Base-by-base conservation (phyloP, 2,113 vertebrate genomes). In the Ancistrus triradiatus region DNA sequence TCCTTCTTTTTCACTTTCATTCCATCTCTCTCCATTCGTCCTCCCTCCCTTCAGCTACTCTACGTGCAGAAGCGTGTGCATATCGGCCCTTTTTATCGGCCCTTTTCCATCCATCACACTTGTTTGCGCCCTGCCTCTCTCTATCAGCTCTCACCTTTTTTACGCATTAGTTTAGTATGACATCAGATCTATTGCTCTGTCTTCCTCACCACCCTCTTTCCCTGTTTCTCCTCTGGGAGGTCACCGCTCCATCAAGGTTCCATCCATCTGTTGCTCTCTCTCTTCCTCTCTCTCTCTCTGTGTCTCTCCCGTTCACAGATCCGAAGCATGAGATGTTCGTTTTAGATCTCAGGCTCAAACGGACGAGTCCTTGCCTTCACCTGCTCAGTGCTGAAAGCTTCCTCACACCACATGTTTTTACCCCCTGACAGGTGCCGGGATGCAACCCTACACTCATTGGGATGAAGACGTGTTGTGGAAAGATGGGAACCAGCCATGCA, bases 381-480 rank as follows among this genome's bases (percentile, higher is more conserved):
- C 43, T 69, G 66, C 60, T 40, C 56, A 46, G 52, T 1, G 52
- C 63, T 66, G 63, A 66, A 63, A 73, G 67, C 71, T 49, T 33
- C 38, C 49, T 64, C 33, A 52, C 51, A 55, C 71, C 71, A 69
- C 60, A 73, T 55, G 60, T 50, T 73, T 73, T 69, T 62, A 69
- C 60, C 53, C 55, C 48, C 35, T 33, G 68, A 73, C 71, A 73
- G 71, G 71, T 73, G 71, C 71, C 15, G 71, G 63, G 56, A 59
- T 73, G 66, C 55, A 73, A 73, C 48, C 55, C 55, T 52, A 73
- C 48, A 56, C 71, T 73, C 25, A 17, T 62, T 67, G 53, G 38
- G 37, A 14, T 59, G 61, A 70, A 64, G 44, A 57, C 63, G 48
- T 58, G 28, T 59, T 46, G 63, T 27, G 13, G 51, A 72, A 22